Evolutionary conservation across 2,888 invertebrate genomes (phyloP).

Genomic region (Drosophila mimica): DNA sequence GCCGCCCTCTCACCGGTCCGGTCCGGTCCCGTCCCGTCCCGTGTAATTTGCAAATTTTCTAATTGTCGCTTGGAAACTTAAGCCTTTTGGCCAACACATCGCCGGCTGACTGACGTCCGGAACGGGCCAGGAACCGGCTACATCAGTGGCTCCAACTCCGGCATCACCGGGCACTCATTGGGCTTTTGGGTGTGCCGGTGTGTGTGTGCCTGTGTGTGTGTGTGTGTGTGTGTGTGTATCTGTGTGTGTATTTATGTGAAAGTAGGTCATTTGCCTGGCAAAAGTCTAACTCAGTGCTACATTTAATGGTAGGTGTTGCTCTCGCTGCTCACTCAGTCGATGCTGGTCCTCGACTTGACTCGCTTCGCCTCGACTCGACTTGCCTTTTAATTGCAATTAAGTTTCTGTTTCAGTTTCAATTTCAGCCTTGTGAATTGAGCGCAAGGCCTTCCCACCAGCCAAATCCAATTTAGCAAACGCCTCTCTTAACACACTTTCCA

Average conservation of each 20-base stretch:
- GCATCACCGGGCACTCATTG: not conserved
- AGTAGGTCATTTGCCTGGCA: constrained; percentile 59
- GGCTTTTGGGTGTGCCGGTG: constrained; percentile 15
- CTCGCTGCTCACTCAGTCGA: constrained; percentile 19
- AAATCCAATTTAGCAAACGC: constrained; percentile 58
- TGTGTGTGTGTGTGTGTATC: not conserved
- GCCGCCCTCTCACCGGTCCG: constrained; percentile 20
- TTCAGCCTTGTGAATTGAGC: constrained; percentile 55
- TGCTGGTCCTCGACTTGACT: constrained; percentile 40
- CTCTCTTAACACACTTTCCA: constrained; percentile 41
- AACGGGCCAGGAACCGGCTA: constrained; percentile 48
- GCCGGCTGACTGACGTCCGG: constrained; percentile 64
- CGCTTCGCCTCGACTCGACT: constrained; percentile 28
- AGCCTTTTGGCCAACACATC: constrained; percentile 71
- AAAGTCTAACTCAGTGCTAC: constrained; percentile 47
- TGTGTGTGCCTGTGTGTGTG: not conserved
- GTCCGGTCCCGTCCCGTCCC: constrained; percentile 6
- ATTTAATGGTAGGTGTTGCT: constrained; percentile 72
- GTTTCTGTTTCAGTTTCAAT: constrained; percentile 66
- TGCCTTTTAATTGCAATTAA: constrained; percentile 73
- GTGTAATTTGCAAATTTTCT: constrained; percentile 80
- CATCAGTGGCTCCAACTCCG: constrained; percentile 2
- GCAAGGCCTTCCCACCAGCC: constrained; percentile 45
- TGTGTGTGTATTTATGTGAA: constrained; percentile 33
- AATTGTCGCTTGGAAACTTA: constrained; percentile 80